phyloP scores from a whole-genome alignment of 1,140 invertebrate genomes.

The Drosophila oshimai region DNA sequence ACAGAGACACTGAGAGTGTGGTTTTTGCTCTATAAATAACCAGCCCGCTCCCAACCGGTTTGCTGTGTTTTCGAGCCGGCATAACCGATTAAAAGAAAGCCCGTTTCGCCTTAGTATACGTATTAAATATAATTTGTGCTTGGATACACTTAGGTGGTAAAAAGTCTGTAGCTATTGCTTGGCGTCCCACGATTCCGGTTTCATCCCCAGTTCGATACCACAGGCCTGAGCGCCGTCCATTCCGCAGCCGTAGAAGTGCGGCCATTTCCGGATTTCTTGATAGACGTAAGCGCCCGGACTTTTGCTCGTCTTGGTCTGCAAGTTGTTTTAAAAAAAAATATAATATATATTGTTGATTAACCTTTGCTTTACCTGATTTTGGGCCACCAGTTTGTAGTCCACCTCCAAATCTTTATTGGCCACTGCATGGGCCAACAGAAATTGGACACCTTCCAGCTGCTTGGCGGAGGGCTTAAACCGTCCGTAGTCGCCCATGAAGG shows the following conservation, averaged over 20 bases:
- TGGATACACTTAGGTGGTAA: constrained; percentile 22
- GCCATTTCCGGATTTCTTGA: constrained; percentile 82
- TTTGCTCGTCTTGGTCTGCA: constrained; percentile 67
- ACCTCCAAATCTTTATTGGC: constrained; percentile 59
- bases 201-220: constrained; percentile 70
- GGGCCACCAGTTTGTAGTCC: constrained; percentile 82
- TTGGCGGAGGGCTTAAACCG: constrained; percentile 66
- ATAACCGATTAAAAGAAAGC: constrained; percentile 45
- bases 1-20: background rate
- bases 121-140: constrained; percentile 39
- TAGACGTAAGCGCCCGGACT: constrained; percentile 85
- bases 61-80: constrained; percentile 9
- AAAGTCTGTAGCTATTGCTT: constrained; percentile 31
- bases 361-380: constrained; percentile 83
- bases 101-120: constrained; percentile 11
- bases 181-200: constrained; percentile 47
- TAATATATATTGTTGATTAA: no score
- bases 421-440: constrained; percentile 73
- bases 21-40: constrained; percentile 25
- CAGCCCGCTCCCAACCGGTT: constrained; percentile 54
- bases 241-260: constrained; percentile 66
- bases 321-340: no score
- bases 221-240: constrained; percentile 41
- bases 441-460: constrained; percentile 77
- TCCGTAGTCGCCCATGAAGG: constrained; percentile 83